Conservation (phyloP, 1,140 invertebrate species). For the Mamestra configurata region DNA sequence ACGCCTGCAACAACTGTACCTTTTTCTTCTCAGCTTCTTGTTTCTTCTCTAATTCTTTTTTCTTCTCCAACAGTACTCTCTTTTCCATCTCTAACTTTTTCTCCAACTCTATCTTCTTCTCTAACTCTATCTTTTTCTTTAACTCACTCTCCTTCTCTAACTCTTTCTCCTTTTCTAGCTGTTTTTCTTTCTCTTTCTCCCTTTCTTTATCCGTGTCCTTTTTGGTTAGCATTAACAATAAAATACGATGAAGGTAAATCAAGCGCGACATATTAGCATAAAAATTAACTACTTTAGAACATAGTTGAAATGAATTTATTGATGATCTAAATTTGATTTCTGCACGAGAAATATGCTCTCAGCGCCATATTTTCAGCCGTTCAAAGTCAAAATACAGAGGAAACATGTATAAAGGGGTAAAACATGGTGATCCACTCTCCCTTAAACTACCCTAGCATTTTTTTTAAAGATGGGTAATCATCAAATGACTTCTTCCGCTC, state of each 20-base stretch:
- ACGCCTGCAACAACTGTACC: neutral
- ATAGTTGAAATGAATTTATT: too few species aligned
- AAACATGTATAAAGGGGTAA: too few species aligned
- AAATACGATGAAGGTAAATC: slow-evolving; percentile 16
- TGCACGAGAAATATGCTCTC: too few species aligned
- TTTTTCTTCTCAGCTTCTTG: slow-evolving; percentile 11
- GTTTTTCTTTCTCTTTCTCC: slow-evolving; percentile 1
- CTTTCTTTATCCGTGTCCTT: slow-evolving; percentile 28
- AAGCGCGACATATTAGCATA: slow-evolving; percentile 9
- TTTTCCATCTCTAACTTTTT: neutral
- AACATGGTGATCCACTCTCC: too few species aligned
- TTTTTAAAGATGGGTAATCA: too few species aligned
- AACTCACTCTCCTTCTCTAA: neutral
- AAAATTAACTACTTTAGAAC: neutral
- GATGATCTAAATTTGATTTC: too few species aligned
- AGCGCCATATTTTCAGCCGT: too few species aligned
- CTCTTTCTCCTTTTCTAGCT: neutral
- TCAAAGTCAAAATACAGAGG: too few species aligned
- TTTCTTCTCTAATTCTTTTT: slow-evolving; percentile 4
- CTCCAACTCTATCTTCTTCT: slow-evolving; percentile 7
- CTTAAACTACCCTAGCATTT: too few species aligned
- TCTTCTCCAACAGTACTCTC: neutral
- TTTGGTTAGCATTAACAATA: slow-evolving; percentile 36
- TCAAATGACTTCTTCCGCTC: too few species aligned
- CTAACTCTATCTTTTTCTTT: neutral